These are phyloP conservation scores for Conus betulinus DNA, from an alignment of 1,140 invertebrate species.

Conservation along the genomic window DNA sequence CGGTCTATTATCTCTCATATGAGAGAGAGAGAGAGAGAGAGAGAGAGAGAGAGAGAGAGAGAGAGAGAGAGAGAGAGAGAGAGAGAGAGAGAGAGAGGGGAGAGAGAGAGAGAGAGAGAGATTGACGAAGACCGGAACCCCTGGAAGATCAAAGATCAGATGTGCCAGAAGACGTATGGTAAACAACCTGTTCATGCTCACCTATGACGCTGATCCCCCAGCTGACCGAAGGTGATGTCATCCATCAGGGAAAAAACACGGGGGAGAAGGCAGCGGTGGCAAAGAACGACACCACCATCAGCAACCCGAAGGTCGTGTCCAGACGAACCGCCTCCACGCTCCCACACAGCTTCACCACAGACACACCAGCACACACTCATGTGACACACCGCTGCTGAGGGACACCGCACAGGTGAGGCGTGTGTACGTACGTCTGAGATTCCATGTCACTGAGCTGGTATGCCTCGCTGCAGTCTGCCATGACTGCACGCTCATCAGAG, in stretches of 20 bases:
- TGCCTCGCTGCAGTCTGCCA: not conserved
- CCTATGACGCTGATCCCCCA: slow-evolving; percentile 32
- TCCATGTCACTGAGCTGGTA: not conserved
- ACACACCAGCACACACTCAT: slow-evolving; percentile 45
- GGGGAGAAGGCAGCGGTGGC: slow-evolving; percentile 43
- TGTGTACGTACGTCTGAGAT: not conserved
- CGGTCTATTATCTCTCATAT: too few species aligned
- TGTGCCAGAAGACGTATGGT: too few species aligned
- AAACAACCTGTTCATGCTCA: not conserved
- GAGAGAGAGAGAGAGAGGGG: too few species aligned
- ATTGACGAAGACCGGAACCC: too few species aligned
- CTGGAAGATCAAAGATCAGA: too few species aligned
- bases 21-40: too few species aligned
- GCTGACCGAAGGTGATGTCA: slow-evolving; percentile 40
- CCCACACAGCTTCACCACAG: slow-evolving; percentile 19
- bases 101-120: too few species aligned
- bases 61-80: too few species aligned
- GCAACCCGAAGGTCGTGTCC: slow-evolving; percentile 40
- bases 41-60: too few species aligned
- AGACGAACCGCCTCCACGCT: slow-evolving; percentile 31
- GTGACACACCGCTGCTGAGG: slow-evolving; percentile 48
- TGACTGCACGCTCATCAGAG: too few species aligned
- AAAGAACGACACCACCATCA: slow-evolving; percentile 45
- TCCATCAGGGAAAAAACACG: slow-evolving; percentile 39
- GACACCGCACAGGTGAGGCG: not conserved